Base-by-base conservation (phyloP, 2,797 vertebrate genomes). In the Gymnothorax javanicus region DNA sequence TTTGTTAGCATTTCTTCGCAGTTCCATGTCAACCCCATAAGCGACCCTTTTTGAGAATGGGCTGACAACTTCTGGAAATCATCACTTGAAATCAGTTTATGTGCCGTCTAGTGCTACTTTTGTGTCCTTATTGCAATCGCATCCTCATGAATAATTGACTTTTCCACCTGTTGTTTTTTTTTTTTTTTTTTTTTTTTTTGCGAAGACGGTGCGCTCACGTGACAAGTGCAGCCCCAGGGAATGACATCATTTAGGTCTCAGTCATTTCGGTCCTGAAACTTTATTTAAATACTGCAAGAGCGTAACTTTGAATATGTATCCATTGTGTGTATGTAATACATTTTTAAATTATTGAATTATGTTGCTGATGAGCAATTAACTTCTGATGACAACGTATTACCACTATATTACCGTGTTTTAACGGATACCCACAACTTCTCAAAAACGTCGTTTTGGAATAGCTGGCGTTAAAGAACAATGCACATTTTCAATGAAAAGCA, bases 11-110 rank as follows among this genome's bases (percentile, higher is more conserved):
- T 62, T 58, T 83, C 77, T 89, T 82, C 84, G 84, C 77, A 56
- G 84, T 86, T 73, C 88, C 88, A 87, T 87, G 86, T 79, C 88
- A 89, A 89, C 86, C 62, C 33, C 57, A 13, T 60, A 54, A 59
- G 62, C 59, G 27, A 7, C 71, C 57, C 57, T 75, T 71, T 84
- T 58, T 54, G 77, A 56, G 56, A 81, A 77, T 87, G 73, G 71
- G 23, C 25, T 60, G 58, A 79, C 82, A 87, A 75, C 52, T 77
- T 82, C 33, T 77, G 9, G 13, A 52, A 50, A 43, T 12, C 73
- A 52, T 77, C 52, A 43, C 52, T 50, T 15, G 73, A 77, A 77
- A 50, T 50, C 12, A n/a, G 15, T 81, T 81, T 81, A 56, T 20
- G 52, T 17, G 7, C 52, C 50, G 8, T 81, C 33, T 50, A 50